Conservation (phyloP, 2,113 vertebrate genomes). For the Cygnus atratus region DNA sequence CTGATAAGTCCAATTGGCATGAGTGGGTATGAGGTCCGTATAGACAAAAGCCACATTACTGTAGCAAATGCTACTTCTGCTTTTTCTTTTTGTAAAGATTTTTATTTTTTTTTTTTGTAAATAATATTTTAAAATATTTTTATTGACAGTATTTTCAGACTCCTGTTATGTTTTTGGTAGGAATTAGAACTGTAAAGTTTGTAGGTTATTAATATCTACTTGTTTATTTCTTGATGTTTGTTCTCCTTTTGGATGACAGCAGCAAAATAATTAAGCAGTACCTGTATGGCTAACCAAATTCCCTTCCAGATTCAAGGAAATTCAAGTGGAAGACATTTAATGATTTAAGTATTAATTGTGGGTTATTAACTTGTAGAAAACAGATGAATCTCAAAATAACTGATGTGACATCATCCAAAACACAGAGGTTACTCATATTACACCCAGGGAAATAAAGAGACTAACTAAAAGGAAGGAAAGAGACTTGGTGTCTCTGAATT, state of each 20-base stretch:
- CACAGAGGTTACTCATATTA: not conserved
- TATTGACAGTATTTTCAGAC: not conserved
- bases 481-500: not conserved
- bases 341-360: not conserved
- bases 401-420: not conserved
- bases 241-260: not conserved
- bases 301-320: not conserved
- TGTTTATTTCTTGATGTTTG: not conserved
- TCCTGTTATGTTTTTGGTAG: not conserved
- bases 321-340: not conserved
- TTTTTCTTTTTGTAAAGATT: no score
- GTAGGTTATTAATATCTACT: not conserved
- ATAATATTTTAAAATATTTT: not conserved
- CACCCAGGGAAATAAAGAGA: not conserved
- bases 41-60: not conserved
- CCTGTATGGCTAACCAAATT: not conserved
- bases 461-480: not conserved
- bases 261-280: conserved; percentile 1
- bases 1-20: not conserved
- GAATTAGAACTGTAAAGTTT: not conserved
- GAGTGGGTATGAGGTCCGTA: not conserved
- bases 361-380: conserved; percentile 35
- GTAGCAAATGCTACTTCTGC: not conserved
- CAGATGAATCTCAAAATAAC: conserved; percentile 9
- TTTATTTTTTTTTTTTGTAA: no score